These are phyloP conservation scores for Bovichtus diacanthus DNA, from an alignment of 2,797 vertebrate species.

Conservation along the genomic window DNA sequence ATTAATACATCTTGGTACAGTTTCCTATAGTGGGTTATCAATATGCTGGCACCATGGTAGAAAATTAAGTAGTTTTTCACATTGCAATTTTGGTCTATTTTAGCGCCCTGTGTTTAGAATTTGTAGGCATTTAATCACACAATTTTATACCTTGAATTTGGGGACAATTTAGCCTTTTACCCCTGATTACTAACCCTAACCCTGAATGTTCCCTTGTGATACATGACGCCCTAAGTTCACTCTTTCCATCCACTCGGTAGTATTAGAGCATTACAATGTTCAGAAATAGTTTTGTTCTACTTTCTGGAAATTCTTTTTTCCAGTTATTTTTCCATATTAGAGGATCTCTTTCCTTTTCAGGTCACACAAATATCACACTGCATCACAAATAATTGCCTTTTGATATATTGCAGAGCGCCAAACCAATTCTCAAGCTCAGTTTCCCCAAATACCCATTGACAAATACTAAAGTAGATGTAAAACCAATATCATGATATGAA, in stretches of 20 bases:
- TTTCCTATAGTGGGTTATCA: background rate
- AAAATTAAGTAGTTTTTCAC: too few species aligned
- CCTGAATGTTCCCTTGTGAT: too few species aligned
- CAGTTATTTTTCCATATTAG: background rate
- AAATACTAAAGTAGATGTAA: background rate
- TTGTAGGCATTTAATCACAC: too few species aligned
- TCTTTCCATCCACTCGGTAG: background rate
- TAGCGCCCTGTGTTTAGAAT: too few species aligned
- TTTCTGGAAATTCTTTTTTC: background rate
- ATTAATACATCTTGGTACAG: too few species aligned
- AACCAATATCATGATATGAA: background rate
- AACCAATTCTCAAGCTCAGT: too few species aligned
- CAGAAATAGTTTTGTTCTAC: slow-evolving; percentile 32
- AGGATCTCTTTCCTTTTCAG: background rate
- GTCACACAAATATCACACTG: background rate
- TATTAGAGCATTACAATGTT: background rate
- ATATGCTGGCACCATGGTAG: background rate
- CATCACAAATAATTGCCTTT: background rate
- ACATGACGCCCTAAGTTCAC: too few species aligned
- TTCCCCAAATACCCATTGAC: background rate
- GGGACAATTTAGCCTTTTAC: too few species aligned
- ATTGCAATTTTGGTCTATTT: too few species aligned
- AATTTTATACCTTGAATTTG: too few species aligned
- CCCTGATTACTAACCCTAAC: too few species aligned
- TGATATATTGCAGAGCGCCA: too few species aligned